Evolutionary conservation across 2,888 invertebrate genomes (phyloP), one percentile per base, ranked within the genome.

Genomic region (Lottia scabra): DNA sequence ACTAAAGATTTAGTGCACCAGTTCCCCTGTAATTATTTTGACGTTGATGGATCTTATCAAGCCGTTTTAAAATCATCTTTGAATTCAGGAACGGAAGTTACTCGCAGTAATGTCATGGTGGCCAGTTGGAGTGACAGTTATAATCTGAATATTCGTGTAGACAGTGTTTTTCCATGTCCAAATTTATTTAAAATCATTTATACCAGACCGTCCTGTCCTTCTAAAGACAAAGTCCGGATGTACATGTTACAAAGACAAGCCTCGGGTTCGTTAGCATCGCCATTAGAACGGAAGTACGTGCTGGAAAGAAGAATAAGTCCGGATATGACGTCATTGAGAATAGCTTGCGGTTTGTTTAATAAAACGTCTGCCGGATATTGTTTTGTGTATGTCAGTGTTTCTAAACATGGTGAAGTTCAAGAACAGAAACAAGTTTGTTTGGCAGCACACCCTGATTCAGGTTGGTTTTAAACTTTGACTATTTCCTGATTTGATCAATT

Each of bases 331-430:
- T 75, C 71, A 27, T 73, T 84, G 48, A 65, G 71, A 30, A 81
- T 85, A 65, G 67, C 76, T 16, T 88, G 88, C 68, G 56, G 68
- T 23, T 65, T 78, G n/a, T 87, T 87, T 74, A 76, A 84, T 56
- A 73, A 77, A 16, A 68, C 75, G 6, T 82, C 82, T 6, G 73
- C 74, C n/a, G 86, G 85, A 3, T 87, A 85, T 74, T 87, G 87
- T 70, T 87, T 87, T 75, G 81, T 83, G 46, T 85, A 85, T 70
- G 84, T 87, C 67, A 86, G 82, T 19, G 77, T 82, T 38, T 80
- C 85, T 16, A 72, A 76, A 30, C 77, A 73, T 43, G 81, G 84
- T 1, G 80, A 80, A 0, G 83, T 87, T 5, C 77, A 79, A 15
- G 84, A 85, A 68, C 88, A 87, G 75, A 78, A 77, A 26, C 77